phyloP scores from a whole-genome alignment of 2,888 invertebrate genomes.

The Glyphotaelius pellucidus region DNA sequence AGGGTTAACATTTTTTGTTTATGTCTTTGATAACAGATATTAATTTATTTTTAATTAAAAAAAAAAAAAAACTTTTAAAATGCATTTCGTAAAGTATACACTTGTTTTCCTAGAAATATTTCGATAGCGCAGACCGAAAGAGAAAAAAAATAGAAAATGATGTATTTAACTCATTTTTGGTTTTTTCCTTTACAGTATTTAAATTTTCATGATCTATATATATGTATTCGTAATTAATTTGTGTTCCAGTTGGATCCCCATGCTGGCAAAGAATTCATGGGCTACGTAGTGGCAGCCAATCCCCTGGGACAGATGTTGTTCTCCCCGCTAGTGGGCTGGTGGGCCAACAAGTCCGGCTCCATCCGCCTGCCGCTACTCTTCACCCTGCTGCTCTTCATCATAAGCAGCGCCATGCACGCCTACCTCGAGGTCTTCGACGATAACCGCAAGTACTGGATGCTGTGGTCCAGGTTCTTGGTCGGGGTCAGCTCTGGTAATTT shows the following conservation, averaged over 20 bases:
- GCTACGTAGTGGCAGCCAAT: conserved; percentile 90
- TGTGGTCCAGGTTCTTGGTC: conserved; percentile 86
- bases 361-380: conserved; percentile 84
- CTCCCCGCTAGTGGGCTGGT: conserved; percentile 90
- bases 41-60: no score
- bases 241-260: conserved; percentile 84
- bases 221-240: background rate
- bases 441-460: conserved; percentile 85
- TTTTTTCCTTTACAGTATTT: no score
- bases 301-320: conserved; percentile 92
- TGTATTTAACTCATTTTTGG: no score
- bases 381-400: conserved; percentile 84
- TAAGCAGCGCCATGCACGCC: conserved; percentile 86
- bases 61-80: no score
- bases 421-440: conserved; percentile 83
- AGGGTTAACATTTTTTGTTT: no score
- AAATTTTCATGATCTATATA: no score
- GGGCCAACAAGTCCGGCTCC: conserved; percentile 86
- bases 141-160: no score
- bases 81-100: no score
- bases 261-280: conserved; percentile 89
- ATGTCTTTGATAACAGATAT: no score
- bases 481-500: conserved; percentile 88
- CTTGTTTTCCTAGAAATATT: no score
- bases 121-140: no score